phyloP scores from a whole-genome alignment of 2,888 invertebrate species.

The Synanthedon vespiformis region DNA sequence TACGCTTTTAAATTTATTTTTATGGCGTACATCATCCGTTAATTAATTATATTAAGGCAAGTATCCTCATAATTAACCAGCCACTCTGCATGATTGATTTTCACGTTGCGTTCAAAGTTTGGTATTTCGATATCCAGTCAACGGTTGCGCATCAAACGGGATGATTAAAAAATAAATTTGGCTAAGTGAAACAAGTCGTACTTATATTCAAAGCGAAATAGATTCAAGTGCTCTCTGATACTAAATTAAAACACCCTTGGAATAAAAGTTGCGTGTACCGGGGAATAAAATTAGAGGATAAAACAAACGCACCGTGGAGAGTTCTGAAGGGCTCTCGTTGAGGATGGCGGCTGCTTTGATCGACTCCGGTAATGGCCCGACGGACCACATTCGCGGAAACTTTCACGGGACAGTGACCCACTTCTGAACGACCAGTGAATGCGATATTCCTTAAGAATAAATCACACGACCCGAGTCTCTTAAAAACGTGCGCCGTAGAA shows the following conservation, averaged over 20 bases:
- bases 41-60: too few relatives aligned
- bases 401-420: constrained; percentile 63
- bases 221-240: constrained; percentile 7
- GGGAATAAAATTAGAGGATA: not conserved
- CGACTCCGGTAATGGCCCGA: constrained; percentile 27
- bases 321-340: constrained; percentile 34
- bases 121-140: too few relatives aligned
- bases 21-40: too few relatives aligned
- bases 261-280: not conserved
- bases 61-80: constrained; percentile 2
- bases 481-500: not conserved
- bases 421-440: constrained; percentile 45
- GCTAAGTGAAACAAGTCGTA: too few relatives aligned
- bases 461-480: constrained; percentile 2
- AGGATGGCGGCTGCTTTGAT: constrained; percentile 49
- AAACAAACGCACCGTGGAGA: constrained; percentile 37
- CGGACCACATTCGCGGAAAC: constrained; percentile 54
- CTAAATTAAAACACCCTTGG: constrained; percentile 12
- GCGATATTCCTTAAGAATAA: constrained; percentile 30
- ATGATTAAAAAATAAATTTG: too few relatives aligned
- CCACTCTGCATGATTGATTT: not conserved
- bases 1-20: too few relatives aligned
- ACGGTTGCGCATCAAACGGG: too few relatives aligned
- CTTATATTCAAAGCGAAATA: too few relatives aligned
- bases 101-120: too few relatives aligned